These are phyloP conservation scores for Acanthurus tractus DNA, from an alignment of 2,797 vertebrate genomes.

Conservation along the genomic window DNA sequence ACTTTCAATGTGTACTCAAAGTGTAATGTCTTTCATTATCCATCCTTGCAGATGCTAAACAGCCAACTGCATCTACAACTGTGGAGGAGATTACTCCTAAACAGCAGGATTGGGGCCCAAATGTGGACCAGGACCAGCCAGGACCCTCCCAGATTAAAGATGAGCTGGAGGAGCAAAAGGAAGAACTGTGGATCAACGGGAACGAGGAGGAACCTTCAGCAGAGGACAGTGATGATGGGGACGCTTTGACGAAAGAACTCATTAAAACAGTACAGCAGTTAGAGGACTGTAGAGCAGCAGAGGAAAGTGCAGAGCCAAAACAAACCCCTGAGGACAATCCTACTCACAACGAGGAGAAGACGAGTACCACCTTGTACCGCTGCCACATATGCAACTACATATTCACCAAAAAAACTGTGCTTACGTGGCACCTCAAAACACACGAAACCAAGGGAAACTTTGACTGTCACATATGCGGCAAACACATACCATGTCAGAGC, in stretches of 20 bases:
- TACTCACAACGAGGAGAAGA: slow-evolving; percentile 32
- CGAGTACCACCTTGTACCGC: slow-evolving; percentile 60
- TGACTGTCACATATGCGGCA: slow-evolving; percentile 71
- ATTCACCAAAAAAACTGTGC: slow-evolving; percentile 65
- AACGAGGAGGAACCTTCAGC: slow-evolving; percentile 20
- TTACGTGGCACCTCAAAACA: slow-evolving; percentile 66
- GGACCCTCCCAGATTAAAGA: slow-evolving; percentile 50
- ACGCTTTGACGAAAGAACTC: slow-evolving; percentile 64
- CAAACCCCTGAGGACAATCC: slow-evolving; percentile 26
- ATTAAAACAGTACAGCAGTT: slow-evolving; percentile 74
- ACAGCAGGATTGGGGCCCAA: slow-evolving; percentile 27
- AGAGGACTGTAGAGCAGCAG: slow-evolving; percentile 57
- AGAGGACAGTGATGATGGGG: slow-evolving; percentile 61
- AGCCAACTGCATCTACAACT: not conserved
- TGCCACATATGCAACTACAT: slow-evolving; percentile 75
- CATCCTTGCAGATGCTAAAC: slow-evolving; percentile 50
- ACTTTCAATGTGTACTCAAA: not conserved
- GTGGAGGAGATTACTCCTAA: slow-evolving; percentile 1
- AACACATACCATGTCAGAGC: slow-evolving; percentile 65
- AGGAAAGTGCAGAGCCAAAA: slow-evolving; percentile 40
- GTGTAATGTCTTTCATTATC: slow-evolving; percentile 13
- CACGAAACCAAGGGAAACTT: slow-evolving; percentile 64
- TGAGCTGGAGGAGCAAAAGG: slow-evolving; percentile 28
- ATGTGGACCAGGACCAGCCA: slow-evolving; percentile 18
- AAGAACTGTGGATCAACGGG: slow-evolving; percentile 57